phyloP scores from a whole-genome alignment of 2,797 vertebrate species.

The Halcyon badia region DNA sequence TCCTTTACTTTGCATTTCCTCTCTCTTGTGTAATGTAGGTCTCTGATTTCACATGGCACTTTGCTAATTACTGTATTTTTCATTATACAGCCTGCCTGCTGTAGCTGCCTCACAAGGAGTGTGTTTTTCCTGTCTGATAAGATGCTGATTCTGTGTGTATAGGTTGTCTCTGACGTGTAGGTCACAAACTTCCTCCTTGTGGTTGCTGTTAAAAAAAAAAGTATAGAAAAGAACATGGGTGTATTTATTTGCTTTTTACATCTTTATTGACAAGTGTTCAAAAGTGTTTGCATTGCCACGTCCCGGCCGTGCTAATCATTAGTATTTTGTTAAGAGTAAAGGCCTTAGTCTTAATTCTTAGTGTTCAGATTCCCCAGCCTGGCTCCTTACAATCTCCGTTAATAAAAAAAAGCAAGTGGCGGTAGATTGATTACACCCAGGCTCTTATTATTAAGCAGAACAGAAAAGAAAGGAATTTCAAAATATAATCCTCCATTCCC shows the following conservation, averaged over 20 bases:
- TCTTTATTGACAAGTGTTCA: not conserved
- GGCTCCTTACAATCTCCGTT: not conserved
- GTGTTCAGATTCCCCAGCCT: not conserved
- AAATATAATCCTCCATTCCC: slow-evolving; percentile 81
- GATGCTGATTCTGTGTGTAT: not conserved
- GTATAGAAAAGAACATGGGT: not conserved
- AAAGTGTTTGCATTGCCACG: not conserved
- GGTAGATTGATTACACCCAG: slow-evolving; percentile 64
- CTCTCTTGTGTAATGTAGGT: slow-evolving; percentile 25
- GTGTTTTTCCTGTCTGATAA: not conserved
- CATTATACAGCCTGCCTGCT: not conserved
- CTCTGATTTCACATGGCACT: slow-evolving; percentile 47
- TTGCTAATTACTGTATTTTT: slow-evolving; percentile 41
- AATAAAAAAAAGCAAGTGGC: slow-evolving; percentile 62
- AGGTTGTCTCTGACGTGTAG: not conserved
- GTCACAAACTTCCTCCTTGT: not conserved
- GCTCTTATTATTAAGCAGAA: slow-evolving; percentile 80
- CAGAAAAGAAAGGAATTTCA: slow-evolving; percentile 81
- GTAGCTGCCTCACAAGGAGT: not conserved
- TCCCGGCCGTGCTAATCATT: not conserved
- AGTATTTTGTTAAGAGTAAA: slow-evolving; percentile 20
- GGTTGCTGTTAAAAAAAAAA: not conserved
- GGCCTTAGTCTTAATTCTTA: not conserved
- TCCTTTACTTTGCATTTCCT: slow-evolving; percentile 8
- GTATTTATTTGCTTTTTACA: not conserved